Evolutionary conservation across 2,113 vertebrate genomes (phyloP), one percentile per base, ranked within the genome.

Genomic region (Anolis sagrei): DNA sequence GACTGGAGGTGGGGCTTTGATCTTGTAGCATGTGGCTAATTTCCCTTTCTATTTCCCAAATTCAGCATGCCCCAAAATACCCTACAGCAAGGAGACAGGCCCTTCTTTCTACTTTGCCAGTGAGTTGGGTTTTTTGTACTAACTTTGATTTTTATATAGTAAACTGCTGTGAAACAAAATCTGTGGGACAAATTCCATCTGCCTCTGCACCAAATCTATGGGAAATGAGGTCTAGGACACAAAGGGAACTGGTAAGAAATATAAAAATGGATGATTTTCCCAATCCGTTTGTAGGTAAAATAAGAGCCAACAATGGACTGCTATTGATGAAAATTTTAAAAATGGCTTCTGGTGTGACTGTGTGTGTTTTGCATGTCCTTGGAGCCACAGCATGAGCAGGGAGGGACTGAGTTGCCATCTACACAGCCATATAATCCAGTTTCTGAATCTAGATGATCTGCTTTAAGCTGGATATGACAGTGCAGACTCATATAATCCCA

Each of bases 91-190:
- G 97, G 97, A 97, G 96, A 97, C 97, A 96, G 96, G 96, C 95
- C 97, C 97, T 96, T 97, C 97, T 96, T 97, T 97, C 97, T 97
- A 97, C 97, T 97, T 97, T 96, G 96, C 97, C 97, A 97, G 97
- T 97, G 97, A 97, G 97, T 97, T 96, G 95, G 18, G 23, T 76
- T 49, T 76, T 76, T 94, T 97, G 95, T 96, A 97, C 92, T 96
- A 94, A 97, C 96, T 95, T 96, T 95, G 88, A 93, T 94, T 68
- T 39, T 66, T 96, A 85, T 92, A 95, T 94, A 95, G 93, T 94
- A 95, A 96, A 96, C 93, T 92, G 91, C 91, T 96, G 94, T 93
- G 27, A 95, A 96, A 96, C 94, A 92, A 90, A 91, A 82, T 95
- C 81, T 96, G 92, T 95, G 93, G 92, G 93, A 89, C 86, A 89